These are phyloP conservation scores for Saccopteryx bilineata DNA, from an alignment of 2,113 vertebrate genomes.

Conservation along the genomic window DNA sequence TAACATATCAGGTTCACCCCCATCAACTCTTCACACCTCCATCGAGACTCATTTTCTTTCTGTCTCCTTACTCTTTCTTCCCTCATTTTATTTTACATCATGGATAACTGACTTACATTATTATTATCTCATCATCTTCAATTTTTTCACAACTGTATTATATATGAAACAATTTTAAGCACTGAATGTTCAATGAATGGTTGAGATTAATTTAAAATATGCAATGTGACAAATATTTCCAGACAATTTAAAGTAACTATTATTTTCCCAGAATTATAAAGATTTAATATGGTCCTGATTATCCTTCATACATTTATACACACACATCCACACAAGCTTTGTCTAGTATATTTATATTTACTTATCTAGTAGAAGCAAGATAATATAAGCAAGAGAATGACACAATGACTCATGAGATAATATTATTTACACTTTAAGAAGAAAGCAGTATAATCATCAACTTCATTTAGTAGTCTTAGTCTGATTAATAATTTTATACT, in stretches of 20 bases:
- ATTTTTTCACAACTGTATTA: background rate
- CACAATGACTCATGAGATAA: background rate
- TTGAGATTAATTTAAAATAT: background rate
- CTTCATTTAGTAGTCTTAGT: background rate
- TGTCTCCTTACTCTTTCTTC: background rate
- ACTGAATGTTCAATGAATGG: background rate
- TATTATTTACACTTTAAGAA: background rate
- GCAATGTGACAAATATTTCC: slow-evolving; percentile 1
- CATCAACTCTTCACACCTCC: background rate
- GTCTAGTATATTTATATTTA: background rate
- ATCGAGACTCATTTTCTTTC: background rate
- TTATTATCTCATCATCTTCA: background rate
- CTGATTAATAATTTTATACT: background rate
- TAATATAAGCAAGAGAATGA: background rate
- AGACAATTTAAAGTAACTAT: background rate
- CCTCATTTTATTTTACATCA: background rate
- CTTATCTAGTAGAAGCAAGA: background rate
- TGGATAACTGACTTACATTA: background rate
- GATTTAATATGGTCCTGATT: background rate
- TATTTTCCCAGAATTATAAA: background rate
- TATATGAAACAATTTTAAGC: background rate
- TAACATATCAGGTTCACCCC: background rate
- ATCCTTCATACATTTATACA: background rate
- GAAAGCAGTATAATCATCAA: background rate
- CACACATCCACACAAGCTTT: background rate